Evolutionary conservation across 2,797 vertebrate genomes (phyloP).

Genomic region (Psittacula derbiana): DNA sequence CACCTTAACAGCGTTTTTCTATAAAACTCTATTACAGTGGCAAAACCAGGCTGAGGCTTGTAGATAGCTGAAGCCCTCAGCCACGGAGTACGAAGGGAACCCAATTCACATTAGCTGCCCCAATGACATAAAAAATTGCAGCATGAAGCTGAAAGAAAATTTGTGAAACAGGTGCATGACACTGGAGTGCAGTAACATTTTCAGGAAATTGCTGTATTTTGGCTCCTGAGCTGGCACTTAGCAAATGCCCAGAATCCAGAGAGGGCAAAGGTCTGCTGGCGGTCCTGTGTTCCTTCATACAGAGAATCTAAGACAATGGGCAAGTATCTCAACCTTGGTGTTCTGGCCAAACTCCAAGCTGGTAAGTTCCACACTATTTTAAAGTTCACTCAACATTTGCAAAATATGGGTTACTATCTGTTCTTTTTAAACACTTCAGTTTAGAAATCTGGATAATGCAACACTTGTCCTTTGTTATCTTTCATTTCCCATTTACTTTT

Average conservation of each 20-base stretch:
- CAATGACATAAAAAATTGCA: background rate
- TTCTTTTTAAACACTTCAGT: background rate
- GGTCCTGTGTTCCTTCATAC: background rate
- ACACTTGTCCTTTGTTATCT: background rate
- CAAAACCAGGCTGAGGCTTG: fast-evolving
- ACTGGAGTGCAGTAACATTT: background rate
- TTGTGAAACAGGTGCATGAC: background rate
- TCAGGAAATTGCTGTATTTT: background rate
- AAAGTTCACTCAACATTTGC: background rate
- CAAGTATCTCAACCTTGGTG: background rate
- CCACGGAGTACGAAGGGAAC: background rate
- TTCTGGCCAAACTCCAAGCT: background rate
- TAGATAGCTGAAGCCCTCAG: background rate
- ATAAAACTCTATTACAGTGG: background rate
- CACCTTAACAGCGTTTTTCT: background rate
- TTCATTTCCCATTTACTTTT: background rate
- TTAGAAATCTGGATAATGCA: background rate
- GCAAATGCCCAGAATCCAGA: background rate
- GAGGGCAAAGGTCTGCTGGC: background rate
- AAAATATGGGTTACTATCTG: background rate
- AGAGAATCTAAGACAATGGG: background rate
- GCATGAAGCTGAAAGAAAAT: background rate
- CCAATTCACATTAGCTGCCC: background rate
- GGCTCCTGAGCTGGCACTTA: background rate
- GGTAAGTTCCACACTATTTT: background rate